phyloP scores from a whole-genome alignment of 2,797 vertebrate genomes.

The Poeciliopsis presidionis region DNA sequence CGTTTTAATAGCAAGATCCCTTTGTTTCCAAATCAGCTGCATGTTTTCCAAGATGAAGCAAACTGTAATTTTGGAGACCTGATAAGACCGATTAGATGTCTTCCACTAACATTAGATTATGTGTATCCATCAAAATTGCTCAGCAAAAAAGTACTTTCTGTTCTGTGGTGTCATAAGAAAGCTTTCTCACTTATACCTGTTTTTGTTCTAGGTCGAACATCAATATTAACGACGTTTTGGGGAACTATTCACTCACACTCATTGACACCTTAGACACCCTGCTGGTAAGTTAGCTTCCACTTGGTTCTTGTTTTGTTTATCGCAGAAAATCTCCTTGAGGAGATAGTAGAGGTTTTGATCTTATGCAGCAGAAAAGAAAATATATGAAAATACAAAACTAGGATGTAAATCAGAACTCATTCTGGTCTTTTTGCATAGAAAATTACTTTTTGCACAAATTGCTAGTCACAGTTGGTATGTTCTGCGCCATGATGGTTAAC shows the following conservation, averaged over 20 bases:
- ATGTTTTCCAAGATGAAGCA: not conserved
- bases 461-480: not conserved
- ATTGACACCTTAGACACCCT: conserved; percentile 95
- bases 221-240: conserved; percentile 98
- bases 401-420: not conserved
- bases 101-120: not conserved
- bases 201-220: conserved; percentile 90
- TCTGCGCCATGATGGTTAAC: not conserved
- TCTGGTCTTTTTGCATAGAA: not conserved
- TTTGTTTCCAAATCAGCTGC: not conserved
- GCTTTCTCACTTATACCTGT: not conserved
- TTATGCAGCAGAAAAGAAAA: not conserved
- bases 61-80: not conserved
- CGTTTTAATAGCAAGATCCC: not conserved
- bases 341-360: not conserved
- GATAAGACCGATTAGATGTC: not conserved
- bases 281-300: conserved; percentile 82
- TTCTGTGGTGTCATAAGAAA: not conserved
- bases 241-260: conserved; percentile 97
- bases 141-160: not conserved
- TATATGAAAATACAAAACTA: not conserved
- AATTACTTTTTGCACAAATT: not conserved
- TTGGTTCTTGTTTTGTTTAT: not conserved
- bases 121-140: not conserved
- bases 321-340: not conserved